Evolutionary conservation across 1,140 invertebrate species (phyloP).

Genomic region (Pseudomyrmex cubaensis): DNA sequence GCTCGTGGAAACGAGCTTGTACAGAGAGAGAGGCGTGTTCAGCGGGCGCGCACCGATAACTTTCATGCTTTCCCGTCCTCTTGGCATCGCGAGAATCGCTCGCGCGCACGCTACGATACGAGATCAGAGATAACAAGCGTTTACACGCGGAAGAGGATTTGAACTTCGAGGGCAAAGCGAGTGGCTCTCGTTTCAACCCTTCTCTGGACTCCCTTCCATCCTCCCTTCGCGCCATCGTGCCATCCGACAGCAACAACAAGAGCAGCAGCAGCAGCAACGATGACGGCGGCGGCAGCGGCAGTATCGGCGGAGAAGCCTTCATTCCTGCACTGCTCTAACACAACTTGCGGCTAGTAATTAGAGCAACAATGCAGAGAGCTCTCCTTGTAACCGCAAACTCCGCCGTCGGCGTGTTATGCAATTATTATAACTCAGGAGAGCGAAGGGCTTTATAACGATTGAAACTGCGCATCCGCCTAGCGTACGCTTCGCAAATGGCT

Average conservation of each 20-base stretch:
- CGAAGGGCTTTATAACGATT: slow-evolving; percentile 59
- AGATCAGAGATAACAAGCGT: slow-evolving; percentile 74
- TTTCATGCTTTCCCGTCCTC: slow-evolving; percentile 34
- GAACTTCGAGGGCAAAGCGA: slow-evolving; percentile 65
- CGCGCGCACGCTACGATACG: slow-evolving; percentile 56
- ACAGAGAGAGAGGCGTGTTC: slow-evolving; percentile 43
- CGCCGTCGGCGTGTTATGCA: slow-evolving; percentile 63
- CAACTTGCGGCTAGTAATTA: slow-evolving; percentile 67
- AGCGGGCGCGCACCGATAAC: slow-evolving; percentile 52
- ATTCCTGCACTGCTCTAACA: slow-evolving; percentile 38
- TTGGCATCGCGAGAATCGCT: slow-evolving; percentile 61
- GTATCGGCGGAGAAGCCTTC: slow-evolving; percentile 36
- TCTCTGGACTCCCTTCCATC: slow-evolving; percentile 27
- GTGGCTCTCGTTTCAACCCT: slow-evolving; percentile 68
- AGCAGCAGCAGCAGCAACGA: slow-evolving; percentile 30
- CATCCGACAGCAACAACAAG: slow-evolving; percentile 42
- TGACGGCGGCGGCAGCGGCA: not conserved
- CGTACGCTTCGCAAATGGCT: slow-evolving; percentile 23
- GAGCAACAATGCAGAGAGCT: slow-evolving; percentile 60
- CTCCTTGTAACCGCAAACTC: slow-evolving; percentile 60
- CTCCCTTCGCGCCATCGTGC: not conserved
- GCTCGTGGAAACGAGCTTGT: slow-evolving; percentile 39
- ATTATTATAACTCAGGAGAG: slow-evolving; percentile 65
- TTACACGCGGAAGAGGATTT: slow-evolving; percentile 66
- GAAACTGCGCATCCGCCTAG: slow-evolving; percentile 44